These are phyloP conservation scores for Holotrichia oblita DNA, from an alignment of 1,140 invertebrate genomes.

Conservation along the genomic window DNA sequence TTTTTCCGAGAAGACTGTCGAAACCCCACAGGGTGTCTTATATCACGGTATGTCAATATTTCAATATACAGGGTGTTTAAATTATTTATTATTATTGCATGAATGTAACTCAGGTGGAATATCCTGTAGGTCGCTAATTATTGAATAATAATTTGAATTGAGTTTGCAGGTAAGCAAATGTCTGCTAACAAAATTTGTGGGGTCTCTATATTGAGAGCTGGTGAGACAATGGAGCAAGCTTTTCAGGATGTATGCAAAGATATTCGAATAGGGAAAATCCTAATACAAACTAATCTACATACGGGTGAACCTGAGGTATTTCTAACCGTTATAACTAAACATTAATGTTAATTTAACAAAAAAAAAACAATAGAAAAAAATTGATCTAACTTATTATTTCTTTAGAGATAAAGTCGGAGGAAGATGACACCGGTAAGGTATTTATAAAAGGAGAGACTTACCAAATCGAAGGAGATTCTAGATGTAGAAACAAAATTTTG, in stretches of 20 bases:
- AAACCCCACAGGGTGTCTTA: conserved; percentile 87
- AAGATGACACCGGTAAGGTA: too few relatives aligned
- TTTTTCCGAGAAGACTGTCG: conserved; percentile 83
- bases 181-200: conserved; percentile 93
- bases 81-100: neutral
- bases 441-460: too few relatives aligned
- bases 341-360: too few relatives aligned
- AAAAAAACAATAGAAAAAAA: too few relatives aligned
- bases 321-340: too few relatives aligned
- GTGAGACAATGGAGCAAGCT: conserved; percentile 99
- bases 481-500: too few relatives aligned
- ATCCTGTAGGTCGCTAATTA: too few relatives aligned
- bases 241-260: conserved; percentile 98
- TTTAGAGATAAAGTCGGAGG: too few relatives aligned
- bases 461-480: too few relatives aligned
- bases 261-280: conserved; percentile 96
- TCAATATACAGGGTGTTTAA: neutral
- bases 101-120: too few relatives aligned
- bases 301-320: conserved; percentile 90
- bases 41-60: conserved; percentile 74
- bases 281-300: conserved; percentile 96
- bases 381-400: too few relatives aligned
- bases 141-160: too few relatives aligned
- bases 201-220: conserved; percentile 95
- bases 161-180: conserved; percentile 73